Conservation (phyloP, 2,797 vertebrate species). For the Crypturellus tataupa region DNA sequence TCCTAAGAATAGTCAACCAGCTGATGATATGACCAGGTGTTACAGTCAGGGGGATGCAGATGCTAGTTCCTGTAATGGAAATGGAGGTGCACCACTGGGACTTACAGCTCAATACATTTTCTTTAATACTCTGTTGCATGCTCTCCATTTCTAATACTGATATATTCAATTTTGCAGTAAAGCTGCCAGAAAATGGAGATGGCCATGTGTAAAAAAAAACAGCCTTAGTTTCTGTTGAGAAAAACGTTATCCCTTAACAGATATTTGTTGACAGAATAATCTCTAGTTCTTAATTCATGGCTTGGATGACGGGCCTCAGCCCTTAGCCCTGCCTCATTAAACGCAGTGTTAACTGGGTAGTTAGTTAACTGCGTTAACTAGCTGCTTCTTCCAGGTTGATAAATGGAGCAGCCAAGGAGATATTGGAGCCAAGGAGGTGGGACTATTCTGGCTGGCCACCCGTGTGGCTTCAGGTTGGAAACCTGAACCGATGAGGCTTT, state of each 20-base stretch:
- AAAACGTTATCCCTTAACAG: background rate
- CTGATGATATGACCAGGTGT: background rate
- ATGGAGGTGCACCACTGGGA: too few species aligned
- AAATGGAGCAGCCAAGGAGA: background rate
- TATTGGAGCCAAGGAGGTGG: too few species aligned
- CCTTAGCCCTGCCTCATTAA: background rate
- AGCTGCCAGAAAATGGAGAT: rapidly evolving
- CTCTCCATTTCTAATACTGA: background rate
- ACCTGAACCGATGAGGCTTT: background rate
- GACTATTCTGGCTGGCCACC: background rate
- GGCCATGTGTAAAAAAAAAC: rapidly evolving
- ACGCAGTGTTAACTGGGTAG: background rate
- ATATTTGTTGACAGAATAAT: background rate
- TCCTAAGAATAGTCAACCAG: background rate
- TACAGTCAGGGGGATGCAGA: background rate
- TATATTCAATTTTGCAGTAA: background rate
- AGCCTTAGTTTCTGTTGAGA: background rate
- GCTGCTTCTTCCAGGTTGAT: background rate
- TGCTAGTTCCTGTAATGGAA: background rate
- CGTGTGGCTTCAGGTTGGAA: background rate
- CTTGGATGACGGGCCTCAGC: background rate
- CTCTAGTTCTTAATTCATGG: background rate
- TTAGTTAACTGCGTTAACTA: too few species aligned
- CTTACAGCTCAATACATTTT: background rate
- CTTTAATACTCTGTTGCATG: background rate